Conservation (phyloP, 2,797 vertebrate genomes). For the Sebastes taczanowskii region DNA sequence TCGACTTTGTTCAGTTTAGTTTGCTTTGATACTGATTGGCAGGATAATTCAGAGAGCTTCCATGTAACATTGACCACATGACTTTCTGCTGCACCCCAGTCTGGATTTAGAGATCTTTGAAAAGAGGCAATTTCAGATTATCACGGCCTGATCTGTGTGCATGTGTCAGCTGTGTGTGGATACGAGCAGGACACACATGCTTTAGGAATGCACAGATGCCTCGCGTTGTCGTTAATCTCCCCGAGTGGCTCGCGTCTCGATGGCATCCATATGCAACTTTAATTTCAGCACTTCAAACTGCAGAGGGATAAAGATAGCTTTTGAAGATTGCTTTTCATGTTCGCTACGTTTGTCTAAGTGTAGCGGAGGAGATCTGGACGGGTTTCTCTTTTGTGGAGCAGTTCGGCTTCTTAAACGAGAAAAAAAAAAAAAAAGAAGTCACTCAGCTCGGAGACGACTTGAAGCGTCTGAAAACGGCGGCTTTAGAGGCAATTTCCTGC, state of each 20-base stretch:
- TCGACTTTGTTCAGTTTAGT: not conserved
- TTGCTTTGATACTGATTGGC: conserved; percentile 59
- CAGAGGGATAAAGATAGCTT: conserved; percentile 70
- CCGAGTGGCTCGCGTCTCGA: conserved; percentile 63
- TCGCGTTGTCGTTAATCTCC: conserved; percentile 64
- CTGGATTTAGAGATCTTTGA: conserved; percentile 65
- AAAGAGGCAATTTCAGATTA: conserved; percentile 77
- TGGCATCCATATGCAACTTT: conserved; percentile 71
- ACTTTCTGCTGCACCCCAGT: conserved; percentile 13
- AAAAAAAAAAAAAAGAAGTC: not conserved
- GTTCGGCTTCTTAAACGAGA: conserved; percentile 22
- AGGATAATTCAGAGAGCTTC: conserved; percentile 33
- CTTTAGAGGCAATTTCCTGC: conserved; percentile 58
- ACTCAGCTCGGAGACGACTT: conserved; percentile 21
- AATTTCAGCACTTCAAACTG: conserved; percentile 67
- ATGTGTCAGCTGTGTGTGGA: conserved; percentile 41
- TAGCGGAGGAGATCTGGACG: conserved; percentile 48
- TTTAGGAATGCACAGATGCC: conserved; percentile 59
- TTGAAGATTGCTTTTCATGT: conserved; percentile 75
- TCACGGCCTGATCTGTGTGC: conserved; percentile 58
- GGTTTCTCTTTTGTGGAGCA: conserved; percentile 32
- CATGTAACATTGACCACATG: conserved; percentile 19
- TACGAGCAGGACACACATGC: conserved; percentile 40
- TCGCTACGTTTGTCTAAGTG: conserved; percentile 53
- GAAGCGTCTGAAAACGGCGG: conserved; percentile 39